Evolutionary conservation across 2,113 vertebrate species (phyloP), one percentile per base, ranked within the genome.

Genomic region (Megaptera novaeangliae): DNA sequence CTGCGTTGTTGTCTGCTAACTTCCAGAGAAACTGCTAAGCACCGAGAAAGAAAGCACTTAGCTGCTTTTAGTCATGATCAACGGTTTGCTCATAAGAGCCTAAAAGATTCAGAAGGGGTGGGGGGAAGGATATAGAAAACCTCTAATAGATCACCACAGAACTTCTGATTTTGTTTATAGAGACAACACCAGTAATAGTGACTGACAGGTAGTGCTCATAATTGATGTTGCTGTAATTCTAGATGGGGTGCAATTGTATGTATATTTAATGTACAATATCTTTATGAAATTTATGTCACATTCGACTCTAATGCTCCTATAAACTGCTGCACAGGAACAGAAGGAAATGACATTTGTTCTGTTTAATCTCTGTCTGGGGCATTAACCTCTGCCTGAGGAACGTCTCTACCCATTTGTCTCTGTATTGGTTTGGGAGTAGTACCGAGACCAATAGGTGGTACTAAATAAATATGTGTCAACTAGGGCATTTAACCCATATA

Each of bases 1-100:
- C 71, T 78, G 44, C 96, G 64, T 97, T 96, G 97, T 88, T 83
- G 69, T 96, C 96, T 96, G 89, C 96, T 95, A 92, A 87, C 94
- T 98, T 97, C 89, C 94, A 98, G 87, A 89, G 95, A 96, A 95
- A 96, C 92, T 55, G 94, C 87, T 77, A 96, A 97, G 92, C 92
- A 91, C 83, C 21, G 44, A 85, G 97, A 97, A 97, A 96, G 93
- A 74, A 97, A 96, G 97, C 96, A 98, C 97, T 98, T 97, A 97
- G 83, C 83, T 69, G 95, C 97, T 98, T 96, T 98, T 97, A 97
- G 96, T 88, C 71, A 71, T 92, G 83, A 96, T 75, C 96, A 96
- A 92, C 92, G 5, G 87, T 86, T 95, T 96, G 81, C 93, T 96
- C 74, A 17, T 96, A 91, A 97, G 93, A 96, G 97, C 64, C 96